Evolutionary conservation across 2,797 vertebrate genomes (phyloP).

Genomic region (Microhierax caerulescens): DNA sequence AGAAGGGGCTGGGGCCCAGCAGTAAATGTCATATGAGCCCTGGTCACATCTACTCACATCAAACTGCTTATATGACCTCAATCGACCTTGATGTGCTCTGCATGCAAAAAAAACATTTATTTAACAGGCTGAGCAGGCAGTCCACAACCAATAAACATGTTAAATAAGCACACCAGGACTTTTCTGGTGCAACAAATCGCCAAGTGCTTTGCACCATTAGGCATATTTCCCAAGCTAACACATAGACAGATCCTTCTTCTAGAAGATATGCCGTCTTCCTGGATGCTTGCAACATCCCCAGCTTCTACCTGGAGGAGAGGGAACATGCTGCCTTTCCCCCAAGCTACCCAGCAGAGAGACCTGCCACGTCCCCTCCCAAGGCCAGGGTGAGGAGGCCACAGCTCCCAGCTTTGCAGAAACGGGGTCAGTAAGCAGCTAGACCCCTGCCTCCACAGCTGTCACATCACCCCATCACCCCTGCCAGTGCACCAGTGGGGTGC

Average conservation of each 20-base stretch:
- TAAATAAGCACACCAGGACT: neutral
- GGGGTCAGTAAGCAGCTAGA: neutral
- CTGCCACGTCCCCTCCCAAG: neutral
- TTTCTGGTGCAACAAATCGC: neutral
- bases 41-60: neutral
- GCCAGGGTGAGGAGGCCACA: neutral
- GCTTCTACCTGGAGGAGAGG: neutral
- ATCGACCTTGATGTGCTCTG: neutral
- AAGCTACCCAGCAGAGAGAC: fast-evolving
- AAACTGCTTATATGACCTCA: neutral
- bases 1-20: neutral
- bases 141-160: fast-evolving
- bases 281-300: fast-evolving
- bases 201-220: neutral
- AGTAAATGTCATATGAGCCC: neutral
- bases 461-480: fast-evolving
- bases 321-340: neutral
- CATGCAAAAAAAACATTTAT: neutral
- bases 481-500: fast-evolving
- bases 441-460: fast-evolving
- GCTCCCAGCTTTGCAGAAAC: fast-evolving
- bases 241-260: neutral
- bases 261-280: neutral
- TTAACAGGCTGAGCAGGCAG: neutral
- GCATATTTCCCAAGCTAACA: neutral